Evolutionary conservation across 2,797 vertebrate genomes (phyloP).

Genomic region (Aldrovandia affinis): DNA sequence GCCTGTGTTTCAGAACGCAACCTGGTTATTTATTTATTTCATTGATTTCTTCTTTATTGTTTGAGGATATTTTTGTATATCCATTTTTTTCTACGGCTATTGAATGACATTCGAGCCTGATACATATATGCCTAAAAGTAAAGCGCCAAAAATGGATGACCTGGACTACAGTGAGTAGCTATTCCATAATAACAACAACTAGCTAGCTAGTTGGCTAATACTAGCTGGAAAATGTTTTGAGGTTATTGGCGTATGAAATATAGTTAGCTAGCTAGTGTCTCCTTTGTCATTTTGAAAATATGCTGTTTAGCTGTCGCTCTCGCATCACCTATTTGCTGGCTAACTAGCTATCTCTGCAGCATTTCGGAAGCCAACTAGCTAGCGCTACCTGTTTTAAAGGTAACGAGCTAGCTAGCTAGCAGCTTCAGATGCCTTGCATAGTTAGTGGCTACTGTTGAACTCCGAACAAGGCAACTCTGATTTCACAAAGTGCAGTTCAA

Average conservation of each 20-base stretch:
- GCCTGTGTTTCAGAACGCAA: slow-evolving; percentile 61
- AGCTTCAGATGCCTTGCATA: slow-evolving; percentile 11
- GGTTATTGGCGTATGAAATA: background rate
- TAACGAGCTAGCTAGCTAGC: background rate
- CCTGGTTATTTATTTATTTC: slow-evolving; percentile 64
- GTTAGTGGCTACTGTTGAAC: slow-evolving; percentile 30
- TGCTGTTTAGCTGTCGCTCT: background rate
- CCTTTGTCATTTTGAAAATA: slow-evolving; percentile 6
- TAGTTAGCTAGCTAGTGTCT: background rate
- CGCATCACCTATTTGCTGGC: background rate
- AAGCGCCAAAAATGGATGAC: slow-evolving; percentile 85
- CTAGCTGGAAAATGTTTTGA: background rate
- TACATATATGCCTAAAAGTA: slow-evolving; percentile 86
- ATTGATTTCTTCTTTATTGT: slow-evolving; percentile 44
- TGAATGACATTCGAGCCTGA: slow-evolving; percentile 85
- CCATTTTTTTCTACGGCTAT: slow-evolving; percentile 66
- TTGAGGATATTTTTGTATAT: slow-evolving; percentile 79
- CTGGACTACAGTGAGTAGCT: slow-evolving; percentile 84
- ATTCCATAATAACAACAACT: background rate
- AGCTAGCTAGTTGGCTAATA: background rate
- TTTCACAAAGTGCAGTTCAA: background rate
- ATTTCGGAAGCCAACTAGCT: background rate
- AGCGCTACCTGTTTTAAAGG: background rate
- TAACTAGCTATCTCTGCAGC: slow-evolving; percentile 14
- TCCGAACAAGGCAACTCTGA: background rate